These are phyloP conservation scores for Tragopan temminckii DNA, from an alignment of 2,797 vertebrate species.

Conservation along the genomic window DNA sequence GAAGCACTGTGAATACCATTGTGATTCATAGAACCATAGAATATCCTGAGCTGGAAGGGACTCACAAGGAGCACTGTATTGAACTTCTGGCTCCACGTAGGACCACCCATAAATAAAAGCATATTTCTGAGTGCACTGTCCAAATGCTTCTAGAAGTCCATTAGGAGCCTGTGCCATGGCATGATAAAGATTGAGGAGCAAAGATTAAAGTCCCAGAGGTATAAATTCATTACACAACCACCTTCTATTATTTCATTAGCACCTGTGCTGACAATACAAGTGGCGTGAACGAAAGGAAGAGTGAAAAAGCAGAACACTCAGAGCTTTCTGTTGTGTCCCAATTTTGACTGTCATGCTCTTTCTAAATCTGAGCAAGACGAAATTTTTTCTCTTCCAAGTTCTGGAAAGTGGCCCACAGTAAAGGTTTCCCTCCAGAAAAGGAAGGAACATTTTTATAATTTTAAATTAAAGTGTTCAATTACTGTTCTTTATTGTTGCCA, in stretches of 20 bases:
- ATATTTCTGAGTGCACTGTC: neutral
- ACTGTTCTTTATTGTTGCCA: conserved; percentile 69
- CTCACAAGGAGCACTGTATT: neutral
- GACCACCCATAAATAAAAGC: neutral
- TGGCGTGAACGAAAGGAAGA: rapidly evolving
- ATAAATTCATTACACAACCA: neutral
- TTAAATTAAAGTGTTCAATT: conserved; percentile 67
- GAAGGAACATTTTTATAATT: conserved; percentile 37
- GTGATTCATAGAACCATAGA: neutral
- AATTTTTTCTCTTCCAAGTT: neutral
- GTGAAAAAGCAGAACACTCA: rapidly evolving
- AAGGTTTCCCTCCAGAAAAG: conserved; percentile 54
- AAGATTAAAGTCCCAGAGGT: neutral
- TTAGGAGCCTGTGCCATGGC: neutral
- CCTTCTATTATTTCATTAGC: neutral
- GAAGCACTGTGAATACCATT: too few species aligned
- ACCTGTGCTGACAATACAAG: neutral
- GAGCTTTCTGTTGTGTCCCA: neutral
- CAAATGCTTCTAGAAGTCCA: neutral
- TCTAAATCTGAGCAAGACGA: neutral
- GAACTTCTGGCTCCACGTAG: neutral
- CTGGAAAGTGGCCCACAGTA: conserved; percentile 8
- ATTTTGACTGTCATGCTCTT: rapidly evolving
- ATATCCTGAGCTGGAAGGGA: neutral
- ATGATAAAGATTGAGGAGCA: neutral